These are phyloP conservation scores for human DNA, from an alignment of 2,113 vertebrate genomes.

Conservation along the genomic window GRCh38 chr13:106580501-106581000, in stretches of 20 bases:
- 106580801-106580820: accelerated
- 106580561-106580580: neutral
- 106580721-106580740: neutral
- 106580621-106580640: neutral
- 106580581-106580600: neutral
- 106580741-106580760: neutral
- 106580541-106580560: neutral
- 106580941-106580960: neutral
- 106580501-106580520: neutral
- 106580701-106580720: neutral
- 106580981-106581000: neutral
- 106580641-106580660: neutral
- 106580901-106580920: neutral
- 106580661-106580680: neutral
- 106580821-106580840: neutral
- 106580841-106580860: neutral
- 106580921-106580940: neutral
- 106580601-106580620: neutral
- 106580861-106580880: neutral
- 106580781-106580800: neutral
- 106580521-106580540: neutral
- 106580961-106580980: neutral
- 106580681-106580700: neutral
- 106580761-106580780: neutral
- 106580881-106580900: neutral